phyloP scores from a whole-genome alignment of 2,888 invertebrate genomes.

The Trachelus stipa region DNA sequence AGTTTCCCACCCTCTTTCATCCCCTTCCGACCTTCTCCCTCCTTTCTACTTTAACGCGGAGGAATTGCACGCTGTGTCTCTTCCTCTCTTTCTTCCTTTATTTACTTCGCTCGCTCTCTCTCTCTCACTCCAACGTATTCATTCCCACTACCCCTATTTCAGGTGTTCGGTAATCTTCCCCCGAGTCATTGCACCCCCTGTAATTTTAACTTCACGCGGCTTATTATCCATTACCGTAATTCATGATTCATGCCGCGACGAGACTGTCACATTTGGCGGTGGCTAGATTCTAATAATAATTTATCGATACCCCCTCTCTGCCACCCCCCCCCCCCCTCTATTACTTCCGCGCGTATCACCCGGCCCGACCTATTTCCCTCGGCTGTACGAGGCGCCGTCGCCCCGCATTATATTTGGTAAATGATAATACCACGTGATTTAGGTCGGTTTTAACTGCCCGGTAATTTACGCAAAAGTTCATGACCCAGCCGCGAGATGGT shows the following conservation, averaged over 20 bases:
- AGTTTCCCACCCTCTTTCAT: not conserved
- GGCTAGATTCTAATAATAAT: slow-evolving; percentile 36
- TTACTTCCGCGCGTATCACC: slow-evolving; percentile 14
- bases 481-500: slow-evolving; percentile 25
- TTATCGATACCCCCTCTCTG: slow-evolving; percentile 25
- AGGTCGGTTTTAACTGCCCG: slow-evolving; percentile 22
- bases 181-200: slow-evolving; percentile 10
- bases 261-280: slow-evolving; percentile 33
- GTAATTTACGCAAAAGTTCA: slow-evolving; percentile 10
- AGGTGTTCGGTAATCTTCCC: not conserved
- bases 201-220: slow-evolving; percentile 34
- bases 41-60: too few species aligned
- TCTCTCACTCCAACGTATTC: not conserved
- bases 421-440: slow-evolving; percentile 23
- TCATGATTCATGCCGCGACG: slow-evolving; percentile 29
- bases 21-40: not conserved
- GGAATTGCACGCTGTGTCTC: too few species aligned
- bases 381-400: slow-evolving; percentile 16
- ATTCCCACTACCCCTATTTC: not conserved
- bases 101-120: too few species aligned
- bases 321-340: slow-evolving; percentile 16
- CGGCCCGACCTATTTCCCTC: not conserved
- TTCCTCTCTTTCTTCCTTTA: too few species aligned
- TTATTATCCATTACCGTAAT: slow-evolving; percentile 41
- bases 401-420: slow-evolving; percentile 7